These are phyloP conservation scores for Acanthococcus lagerstroemiae DNA, from an alignment of 2,888 invertebrate genomes.

Conservation along the genomic window DNA sequence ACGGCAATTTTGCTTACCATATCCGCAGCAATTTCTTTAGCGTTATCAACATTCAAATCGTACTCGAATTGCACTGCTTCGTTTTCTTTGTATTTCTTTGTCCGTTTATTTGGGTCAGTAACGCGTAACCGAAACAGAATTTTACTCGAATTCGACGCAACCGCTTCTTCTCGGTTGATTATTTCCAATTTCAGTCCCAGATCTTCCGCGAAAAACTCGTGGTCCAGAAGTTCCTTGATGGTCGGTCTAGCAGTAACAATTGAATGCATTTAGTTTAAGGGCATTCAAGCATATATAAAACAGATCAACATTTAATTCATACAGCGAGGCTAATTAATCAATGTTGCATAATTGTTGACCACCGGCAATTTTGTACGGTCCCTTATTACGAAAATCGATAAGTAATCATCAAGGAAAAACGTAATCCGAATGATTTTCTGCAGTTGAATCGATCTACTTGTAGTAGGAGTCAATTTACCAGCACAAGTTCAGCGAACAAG, in stretches of 20 bases:
- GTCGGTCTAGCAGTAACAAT: conserved; percentile 53
- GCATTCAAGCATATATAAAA: no score
- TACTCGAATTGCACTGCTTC: conserved; percentile 99
- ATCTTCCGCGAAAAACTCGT: conserved; percentile 96
- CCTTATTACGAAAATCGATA: no score
- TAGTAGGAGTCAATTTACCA: no score
- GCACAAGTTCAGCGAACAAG: no score
- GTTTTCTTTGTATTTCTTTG: conserved; percentile 95
- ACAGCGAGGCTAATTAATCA: no score
- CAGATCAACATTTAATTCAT: no score
- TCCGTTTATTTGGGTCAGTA: conserved; percentile 91
- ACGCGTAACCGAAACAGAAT: conserved; percentile 87
- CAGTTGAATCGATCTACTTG: no score
- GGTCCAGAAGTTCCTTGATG: conserved; percentile 85
- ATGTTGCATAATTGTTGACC: no score
- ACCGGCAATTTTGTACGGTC: no score
- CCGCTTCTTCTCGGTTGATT: conserved; percentile 51
- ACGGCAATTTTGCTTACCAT: conserved; percentile 51
- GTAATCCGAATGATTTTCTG: no score
- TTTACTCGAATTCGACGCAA: conserved; percentile 46
- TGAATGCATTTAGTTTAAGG: no score
- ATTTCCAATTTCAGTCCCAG: conserved; percentile 69
- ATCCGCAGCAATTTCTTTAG: conserved; percentile 87
- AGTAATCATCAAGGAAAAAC: no score
- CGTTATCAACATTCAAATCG: conserved; percentile 80